A percentile compares a stretch with the other conserved stretches of the same genome.
These are phyloP conservation scores for Papilio protenor DNA, from an alignment of 2,888 invertebrate genomes.

Conservation along the genomic window DNA sequence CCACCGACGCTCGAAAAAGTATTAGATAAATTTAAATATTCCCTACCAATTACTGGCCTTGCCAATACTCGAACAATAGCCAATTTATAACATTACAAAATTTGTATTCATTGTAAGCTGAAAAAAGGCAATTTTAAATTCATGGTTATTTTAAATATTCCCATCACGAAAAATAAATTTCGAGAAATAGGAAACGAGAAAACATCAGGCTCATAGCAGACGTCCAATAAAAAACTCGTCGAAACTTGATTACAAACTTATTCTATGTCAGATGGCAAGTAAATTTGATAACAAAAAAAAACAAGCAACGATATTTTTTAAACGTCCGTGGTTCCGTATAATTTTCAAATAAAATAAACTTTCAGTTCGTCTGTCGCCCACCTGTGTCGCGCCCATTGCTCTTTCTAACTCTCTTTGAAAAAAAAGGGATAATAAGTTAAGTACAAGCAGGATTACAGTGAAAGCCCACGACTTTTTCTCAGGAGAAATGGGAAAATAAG, in stretches of 20 bases:
- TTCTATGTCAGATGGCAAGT: slow-evolving; percentile 48
- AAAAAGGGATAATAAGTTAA: no score
- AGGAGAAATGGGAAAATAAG: no score
- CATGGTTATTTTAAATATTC: slow-evolving; percentile 51
- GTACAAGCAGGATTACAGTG: no score
- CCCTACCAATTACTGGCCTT: neutral
- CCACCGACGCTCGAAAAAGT: no score
- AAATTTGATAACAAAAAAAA: slow-evolving; percentile 44
- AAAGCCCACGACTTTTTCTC: no score
- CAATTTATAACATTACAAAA: slow-evolving; percentile 3
- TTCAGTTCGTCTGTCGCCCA: no score
- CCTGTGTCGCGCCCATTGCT: no score
- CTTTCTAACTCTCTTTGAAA: no score
- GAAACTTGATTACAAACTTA: slow-evolving; percentile 48
- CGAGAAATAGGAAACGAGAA: slow-evolving; percentile 59
- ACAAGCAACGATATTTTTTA: slow-evolving; percentile 17
- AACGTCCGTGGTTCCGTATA: no score
- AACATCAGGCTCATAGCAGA: slow-evolving; percentile 43
- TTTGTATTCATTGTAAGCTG: slow-evolving; percentile 1
- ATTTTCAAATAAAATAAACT: no score
- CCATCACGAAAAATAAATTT: slow-evolving; percentile 54
- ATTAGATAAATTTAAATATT: no score
- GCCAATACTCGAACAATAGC: neutral
- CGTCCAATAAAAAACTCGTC: slow-evolving; percentile 42
- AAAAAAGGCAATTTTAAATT: slow-evolving; percentile 40